Evolutionary conservation across 2,888 invertebrate species (phyloP).

Genomic region (Odontothrips loti): DNA sequence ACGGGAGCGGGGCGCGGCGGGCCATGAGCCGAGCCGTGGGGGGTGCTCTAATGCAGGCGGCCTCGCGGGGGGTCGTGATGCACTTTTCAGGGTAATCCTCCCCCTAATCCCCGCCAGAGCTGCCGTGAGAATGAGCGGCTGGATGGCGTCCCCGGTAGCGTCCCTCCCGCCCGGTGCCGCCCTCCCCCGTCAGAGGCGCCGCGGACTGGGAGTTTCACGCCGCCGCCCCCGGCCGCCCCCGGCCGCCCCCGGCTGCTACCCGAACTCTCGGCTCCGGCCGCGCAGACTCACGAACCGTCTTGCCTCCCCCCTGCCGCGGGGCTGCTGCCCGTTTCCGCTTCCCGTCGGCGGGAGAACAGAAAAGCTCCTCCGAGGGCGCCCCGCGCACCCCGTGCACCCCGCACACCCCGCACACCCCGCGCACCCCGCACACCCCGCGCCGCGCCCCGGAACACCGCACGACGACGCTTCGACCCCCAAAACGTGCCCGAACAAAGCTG

Average conservation of each 20-base stretch:
- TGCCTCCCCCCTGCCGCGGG: no score
- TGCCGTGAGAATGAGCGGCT: neutral
- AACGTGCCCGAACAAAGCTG: conserved; percentile 20
- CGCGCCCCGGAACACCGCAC: no score
- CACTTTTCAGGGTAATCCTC: conserved; percentile 19
- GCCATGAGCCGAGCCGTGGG: neutral
- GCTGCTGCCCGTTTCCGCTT: neutral
- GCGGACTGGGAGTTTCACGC: no score
- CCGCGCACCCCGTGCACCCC: neutral
- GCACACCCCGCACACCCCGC: no score
- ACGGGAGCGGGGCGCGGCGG: neutral
- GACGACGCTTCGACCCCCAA: neutral
- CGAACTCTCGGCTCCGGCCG: no score
- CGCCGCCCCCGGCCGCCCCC: no score
- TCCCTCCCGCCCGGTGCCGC: no score
- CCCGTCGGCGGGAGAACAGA: neutral
- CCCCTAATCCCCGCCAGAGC: neutral
- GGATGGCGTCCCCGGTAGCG: neutral
- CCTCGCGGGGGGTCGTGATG: neutral
- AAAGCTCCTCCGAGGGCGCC: neutral
- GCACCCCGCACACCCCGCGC: no score
- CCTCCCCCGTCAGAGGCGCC: no score
- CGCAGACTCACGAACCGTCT: no score
- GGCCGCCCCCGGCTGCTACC: no score
- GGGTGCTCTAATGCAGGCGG: neutral